phyloP scores from a whole-genome alignment of 2,888 invertebrate species.

The Harmothoe impar region DNA sequence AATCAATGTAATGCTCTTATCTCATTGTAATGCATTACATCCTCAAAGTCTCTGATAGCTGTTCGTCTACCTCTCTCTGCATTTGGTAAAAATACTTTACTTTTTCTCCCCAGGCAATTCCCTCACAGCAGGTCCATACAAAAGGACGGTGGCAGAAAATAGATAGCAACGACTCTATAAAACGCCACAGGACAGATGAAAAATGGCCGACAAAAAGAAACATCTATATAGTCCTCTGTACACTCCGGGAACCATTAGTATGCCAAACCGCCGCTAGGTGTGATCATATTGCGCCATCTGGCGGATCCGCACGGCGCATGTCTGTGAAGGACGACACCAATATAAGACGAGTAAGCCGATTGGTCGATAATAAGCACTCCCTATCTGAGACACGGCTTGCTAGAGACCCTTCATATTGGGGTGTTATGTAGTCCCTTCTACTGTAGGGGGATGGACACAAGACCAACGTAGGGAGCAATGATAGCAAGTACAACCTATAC shows the following conservation, averaged over 20 bases:
- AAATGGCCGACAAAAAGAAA: background rate
- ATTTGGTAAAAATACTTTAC: too few relatives aligned
- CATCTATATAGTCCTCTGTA: background rate
- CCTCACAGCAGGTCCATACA: background rate
- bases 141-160: background rate
- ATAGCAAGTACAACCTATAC: too few relatives aligned
- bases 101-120: too few relatives aligned
- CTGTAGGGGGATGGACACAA: background rate
- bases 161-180: slow-evolving; percentile 20
- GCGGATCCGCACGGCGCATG: background rate
- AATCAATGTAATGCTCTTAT: too few relatives aligned
- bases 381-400: background rate
- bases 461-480: background rate
- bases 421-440: background rate
- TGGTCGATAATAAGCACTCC: slow-evolving; percentile 30
- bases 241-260: background rate
- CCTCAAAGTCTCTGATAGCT: too few relatives aligned
- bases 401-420: background rate
- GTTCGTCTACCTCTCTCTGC: too few relatives aligned
- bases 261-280: background rate
- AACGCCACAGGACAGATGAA: slow-evolving; percentile 11
- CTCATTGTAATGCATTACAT: too few relatives aligned
- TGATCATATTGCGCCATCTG: slow-evolving; percentile 23
- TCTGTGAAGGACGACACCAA: background rate
- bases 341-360: slow-evolving; percentile 29